These are phyloP conservation scores for Eueides isabella DNA, from an alignment of 1,140 invertebrate species.

Conservation along the genomic window DNA sequence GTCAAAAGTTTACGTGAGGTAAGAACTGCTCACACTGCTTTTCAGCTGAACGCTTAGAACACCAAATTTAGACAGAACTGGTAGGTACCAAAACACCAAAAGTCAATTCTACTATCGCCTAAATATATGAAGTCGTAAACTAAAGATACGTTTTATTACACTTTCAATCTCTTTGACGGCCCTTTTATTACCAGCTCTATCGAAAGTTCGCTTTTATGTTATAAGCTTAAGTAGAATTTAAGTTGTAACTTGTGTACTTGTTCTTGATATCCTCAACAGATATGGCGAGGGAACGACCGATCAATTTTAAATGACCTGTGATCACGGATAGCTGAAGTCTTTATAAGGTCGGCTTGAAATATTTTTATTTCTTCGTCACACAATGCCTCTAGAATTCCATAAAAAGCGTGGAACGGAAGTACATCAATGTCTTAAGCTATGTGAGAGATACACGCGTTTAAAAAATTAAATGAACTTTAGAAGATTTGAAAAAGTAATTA, in stretches of 20 bases:
- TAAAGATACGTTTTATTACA: conserved; percentile 27
- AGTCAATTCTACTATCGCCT: not conserved
- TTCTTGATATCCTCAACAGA: not conserved
- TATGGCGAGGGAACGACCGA: not conserved
- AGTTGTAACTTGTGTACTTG: conserved; percentile 3
- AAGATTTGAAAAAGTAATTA: too few species aligned
- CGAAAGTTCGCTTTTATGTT: conserved; percentile 5
- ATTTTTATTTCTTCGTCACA: not conserved
- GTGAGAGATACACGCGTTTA: too few species aligned
- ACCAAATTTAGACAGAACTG: not conserved
- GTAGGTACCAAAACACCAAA: not conserved
- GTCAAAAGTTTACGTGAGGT: too few species aligned
- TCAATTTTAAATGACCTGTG: not conserved
- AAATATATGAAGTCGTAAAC: conserved; percentile 23
- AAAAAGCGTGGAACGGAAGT: too few species aligned
- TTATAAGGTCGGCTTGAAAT: not conserved
- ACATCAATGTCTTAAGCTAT: too few species aligned
- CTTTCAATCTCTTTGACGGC: conserved; percentile 27
- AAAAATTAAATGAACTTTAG: too few species aligned
- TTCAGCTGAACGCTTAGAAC: too few species aligned
- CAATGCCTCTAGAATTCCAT: too few species aligned
- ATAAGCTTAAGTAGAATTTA: conserved; percentile 12
- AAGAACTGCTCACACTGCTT: too few species aligned
- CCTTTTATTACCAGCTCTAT: not conserved
- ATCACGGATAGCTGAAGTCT: not conserved